These are phyloP conservation scores for Emys orbicularis DNA, from an alignment of 2,797 vertebrate genomes.

Conservation along the genomic window DNA sequence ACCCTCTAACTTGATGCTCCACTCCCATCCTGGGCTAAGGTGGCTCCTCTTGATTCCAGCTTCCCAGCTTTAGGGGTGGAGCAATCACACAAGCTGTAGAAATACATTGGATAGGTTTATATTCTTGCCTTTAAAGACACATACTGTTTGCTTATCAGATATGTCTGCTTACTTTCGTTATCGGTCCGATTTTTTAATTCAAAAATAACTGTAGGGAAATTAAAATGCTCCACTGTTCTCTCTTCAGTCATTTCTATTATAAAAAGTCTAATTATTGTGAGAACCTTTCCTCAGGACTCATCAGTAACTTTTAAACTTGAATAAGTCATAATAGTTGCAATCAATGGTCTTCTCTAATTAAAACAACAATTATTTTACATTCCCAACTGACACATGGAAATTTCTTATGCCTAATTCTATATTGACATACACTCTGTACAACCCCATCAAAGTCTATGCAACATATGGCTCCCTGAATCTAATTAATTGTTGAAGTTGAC, in stretches of 20 bases:
- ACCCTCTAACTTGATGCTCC: not conserved
- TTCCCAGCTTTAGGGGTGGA: not conserved
- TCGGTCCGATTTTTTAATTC: not conserved
- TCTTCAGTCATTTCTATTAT: conserved; percentile 15
- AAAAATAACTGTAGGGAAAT: conserved; percentile 23
- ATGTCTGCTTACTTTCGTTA: not conserved
- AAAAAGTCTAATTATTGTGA: conserved; percentile 36
- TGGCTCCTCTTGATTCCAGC: not conserved
- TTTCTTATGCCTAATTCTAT: conserved; percentile 32
- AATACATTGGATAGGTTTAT: not conserved
- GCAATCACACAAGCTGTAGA: no score
- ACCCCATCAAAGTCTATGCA: not conserved
- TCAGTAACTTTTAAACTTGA: conserved; percentile 47
- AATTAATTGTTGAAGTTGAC: not conserved
- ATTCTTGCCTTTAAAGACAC: not conserved
- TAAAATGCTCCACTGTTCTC: conserved; percentile 28
- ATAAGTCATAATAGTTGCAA: conserved; percentile 16
- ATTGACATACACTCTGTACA: not conserved
- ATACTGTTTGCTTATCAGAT: conserved; percentile 1
- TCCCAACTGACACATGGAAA: conserved; percentile 46
- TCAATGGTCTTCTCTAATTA: conserved; percentile 24
- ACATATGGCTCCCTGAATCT: not conserved
- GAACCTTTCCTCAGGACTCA: conserved; percentile 43
- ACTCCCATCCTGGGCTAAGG: not conserved
- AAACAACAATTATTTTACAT: conserved; percentile 1